Conservation (phyloP, 1,140 invertebrate species). For the Sesamia nonagrioides region DNA sequence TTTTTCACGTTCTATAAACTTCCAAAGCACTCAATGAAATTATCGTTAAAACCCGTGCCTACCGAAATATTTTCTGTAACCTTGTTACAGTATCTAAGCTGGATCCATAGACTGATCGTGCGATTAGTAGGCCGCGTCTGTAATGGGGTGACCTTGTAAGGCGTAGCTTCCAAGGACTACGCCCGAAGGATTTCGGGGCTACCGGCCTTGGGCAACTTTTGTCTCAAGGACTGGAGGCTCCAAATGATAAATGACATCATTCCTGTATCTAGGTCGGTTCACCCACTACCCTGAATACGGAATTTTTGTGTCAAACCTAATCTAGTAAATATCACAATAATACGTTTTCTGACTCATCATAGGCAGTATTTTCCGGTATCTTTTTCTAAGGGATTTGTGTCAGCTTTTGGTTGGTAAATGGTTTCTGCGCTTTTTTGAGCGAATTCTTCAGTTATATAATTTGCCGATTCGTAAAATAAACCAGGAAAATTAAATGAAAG, state of each 20-base stretch:
- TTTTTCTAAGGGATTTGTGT: neutral
- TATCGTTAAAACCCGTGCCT: conserved; percentile 33
- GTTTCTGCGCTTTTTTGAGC: no score
- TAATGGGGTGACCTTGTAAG: conserved; percentile 61
- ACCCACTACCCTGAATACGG: conserved; percentile 65
- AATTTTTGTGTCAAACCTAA: conserved; percentile 57
- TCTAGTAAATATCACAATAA: neutral
- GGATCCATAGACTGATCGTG: conserved; percentile 47
- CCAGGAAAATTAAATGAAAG: no score
- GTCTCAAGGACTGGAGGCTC: conserved; percentile 72
- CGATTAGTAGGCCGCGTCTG: conserved; percentile 51
- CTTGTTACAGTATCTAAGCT: conserved; percentile 42
- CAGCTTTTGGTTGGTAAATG: no score
- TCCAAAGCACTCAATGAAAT: conserved; percentile 22
- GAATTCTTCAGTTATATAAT: no score
- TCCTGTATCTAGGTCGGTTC: conserved; percentile 70
- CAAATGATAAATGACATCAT: conserved; percentile 77
- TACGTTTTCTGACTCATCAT: neutral
- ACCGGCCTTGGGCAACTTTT: conserved; percentile 75
- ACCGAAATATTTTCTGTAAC: conserved; percentile 41
- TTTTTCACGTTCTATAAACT: conserved; percentile 40
- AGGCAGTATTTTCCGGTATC: neutral
- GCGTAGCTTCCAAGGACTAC: conserved; percentile 53
- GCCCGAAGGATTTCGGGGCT: conserved; percentile 74
- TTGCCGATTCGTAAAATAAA: no score